These are phyloP conservation scores for Deilephila porcellus DNA, from an alignment of 2,888 invertebrate species.

Conservation along the genomic window DNA sequence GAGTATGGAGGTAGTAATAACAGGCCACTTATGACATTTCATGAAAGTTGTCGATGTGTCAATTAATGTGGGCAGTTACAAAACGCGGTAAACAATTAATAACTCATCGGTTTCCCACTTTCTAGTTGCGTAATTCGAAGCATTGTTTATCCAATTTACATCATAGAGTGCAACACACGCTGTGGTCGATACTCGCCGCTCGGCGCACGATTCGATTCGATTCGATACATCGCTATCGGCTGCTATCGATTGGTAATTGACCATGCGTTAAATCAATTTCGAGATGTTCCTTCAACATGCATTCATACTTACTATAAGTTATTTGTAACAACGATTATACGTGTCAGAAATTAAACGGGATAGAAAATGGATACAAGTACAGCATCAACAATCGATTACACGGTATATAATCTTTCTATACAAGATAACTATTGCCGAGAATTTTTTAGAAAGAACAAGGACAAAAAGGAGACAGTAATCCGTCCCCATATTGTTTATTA, in stretches of 20 bases:
- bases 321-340: slow-evolving; percentile 10
- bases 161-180: slow-evolving; percentile 55
- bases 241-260: slow-evolving; percentile 28
- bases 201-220: slow-evolving; percentile 43
- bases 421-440: neutral
- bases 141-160: slow-evolving; percentile 68
- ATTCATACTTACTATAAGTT: slow-evolving; percentile 13
- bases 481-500: no score
- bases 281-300: slow-evolving; percentile 21
- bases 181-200: slow-evolving; percentile 26
- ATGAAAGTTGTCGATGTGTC: slow-evolving; percentile 24
- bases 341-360: neutral
- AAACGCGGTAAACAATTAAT: slow-evolving; percentile 62
- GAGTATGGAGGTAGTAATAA: neutral
- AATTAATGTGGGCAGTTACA: slow-evolving; percentile 42
- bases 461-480: no score
- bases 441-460: neutral
- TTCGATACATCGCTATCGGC: slow-evolving; percentile 38
- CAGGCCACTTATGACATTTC: neutral
- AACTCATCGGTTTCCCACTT: slow-evolving; percentile 69
- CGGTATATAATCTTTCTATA: neutral
- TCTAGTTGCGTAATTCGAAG: slow-evolving; percentile 68
- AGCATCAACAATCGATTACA: neutral
- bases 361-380: neutral
- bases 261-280: slow-evolving; percentile 29